Conservation (phyloP, 2,888 invertebrate species). For the Nemapogon koenigi region DNA sequence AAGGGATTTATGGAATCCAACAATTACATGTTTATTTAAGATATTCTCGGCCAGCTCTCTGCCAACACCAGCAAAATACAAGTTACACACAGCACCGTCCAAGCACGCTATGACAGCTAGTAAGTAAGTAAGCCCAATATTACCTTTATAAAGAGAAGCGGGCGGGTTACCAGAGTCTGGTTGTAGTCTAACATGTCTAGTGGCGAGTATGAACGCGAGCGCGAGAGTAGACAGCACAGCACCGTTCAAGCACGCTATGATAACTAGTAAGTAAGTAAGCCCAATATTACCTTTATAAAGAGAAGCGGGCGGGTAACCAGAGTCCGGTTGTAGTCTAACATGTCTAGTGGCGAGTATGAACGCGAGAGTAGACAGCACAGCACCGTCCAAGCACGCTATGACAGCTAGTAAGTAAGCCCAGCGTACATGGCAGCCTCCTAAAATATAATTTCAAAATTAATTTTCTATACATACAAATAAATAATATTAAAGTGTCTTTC, state of each 20-base stretch:
- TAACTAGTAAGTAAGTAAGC: slow-evolving; percentile 90
- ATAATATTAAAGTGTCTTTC: too few species aligned
- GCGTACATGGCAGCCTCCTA: slow-evolving; percentile 86
- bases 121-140: too few species aligned
- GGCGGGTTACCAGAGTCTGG: slow-evolving; percentile 79
- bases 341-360: slow-evolving; percentile 93
- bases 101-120: slow-evolving; percentile 89
- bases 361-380: slow-evolving; percentile 86
- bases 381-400: slow-evolving; percentile 86
- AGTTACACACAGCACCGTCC: slow-evolving; percentile 85
- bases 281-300: slow-evolving; percentile 73
- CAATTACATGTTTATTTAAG: too few species aligned
- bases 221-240: slow-evolving; percentile 84
- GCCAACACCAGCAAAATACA: too few species aligned
- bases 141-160: slow-evolving; percentile 71
- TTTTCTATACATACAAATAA: neutral
- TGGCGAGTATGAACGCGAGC: slow-evolving; percentile 92
- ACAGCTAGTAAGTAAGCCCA: slow-evolving; percentile 95
- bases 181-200: slow-evolving; percentile 84
- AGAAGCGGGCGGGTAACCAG: slow-evolving; percentile 72
- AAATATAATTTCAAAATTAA: slow-evolving; percentile 22
- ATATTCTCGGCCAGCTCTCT: too few species aligned
- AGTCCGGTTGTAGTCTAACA: slow-evolving; percentile 83
- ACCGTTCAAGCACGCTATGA: slow-evolving; percentile 87
- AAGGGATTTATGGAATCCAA: too few species aligned